Conservation (phyloP, 2,797 vertebrate genomes). For the Bufotes viridis region DNA sequence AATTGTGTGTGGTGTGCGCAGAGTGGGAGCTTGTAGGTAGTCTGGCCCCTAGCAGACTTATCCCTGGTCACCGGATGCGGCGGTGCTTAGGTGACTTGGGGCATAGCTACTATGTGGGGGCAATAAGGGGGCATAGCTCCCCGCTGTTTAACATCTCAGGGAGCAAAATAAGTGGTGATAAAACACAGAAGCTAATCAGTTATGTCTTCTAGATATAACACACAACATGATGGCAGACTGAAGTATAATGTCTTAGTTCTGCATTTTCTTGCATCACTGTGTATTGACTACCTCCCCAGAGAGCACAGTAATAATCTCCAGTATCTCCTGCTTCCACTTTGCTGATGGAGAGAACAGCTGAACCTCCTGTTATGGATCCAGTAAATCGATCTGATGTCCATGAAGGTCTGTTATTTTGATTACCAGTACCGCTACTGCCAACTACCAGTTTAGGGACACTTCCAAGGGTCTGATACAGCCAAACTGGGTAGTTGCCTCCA, state of each 20-base stretch:
- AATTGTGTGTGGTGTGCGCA: no score
- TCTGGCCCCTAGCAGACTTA: no score
- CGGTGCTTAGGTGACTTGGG: no score
- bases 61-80: no score
- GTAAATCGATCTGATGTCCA: conserved; percentile 14
- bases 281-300: background rate
- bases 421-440: background rate
- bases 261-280: background rate
- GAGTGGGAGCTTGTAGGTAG: no score
- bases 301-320: conserved; percentile 46
- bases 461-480: conserved; percentile 31
- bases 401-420: background rate
- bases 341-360: background rate
- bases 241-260: background rate
- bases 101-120: no score
- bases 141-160: no score
- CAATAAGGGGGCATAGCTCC: no score
- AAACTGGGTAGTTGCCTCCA: background rate
- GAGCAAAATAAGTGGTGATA: no score
- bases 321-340: background rate
- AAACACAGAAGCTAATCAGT: no score
- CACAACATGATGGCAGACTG: background rate
- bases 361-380: background rate
- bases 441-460: background rate
- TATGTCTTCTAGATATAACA: no score